Percentiles rank a stretch among this genome's conserved stretches.
These are phyloP conservation scores for Xanthorhoe spadicearia DNA, from an alignment of 2,888 invertebrate genomes.

Conservation along the genomic window DNA sequence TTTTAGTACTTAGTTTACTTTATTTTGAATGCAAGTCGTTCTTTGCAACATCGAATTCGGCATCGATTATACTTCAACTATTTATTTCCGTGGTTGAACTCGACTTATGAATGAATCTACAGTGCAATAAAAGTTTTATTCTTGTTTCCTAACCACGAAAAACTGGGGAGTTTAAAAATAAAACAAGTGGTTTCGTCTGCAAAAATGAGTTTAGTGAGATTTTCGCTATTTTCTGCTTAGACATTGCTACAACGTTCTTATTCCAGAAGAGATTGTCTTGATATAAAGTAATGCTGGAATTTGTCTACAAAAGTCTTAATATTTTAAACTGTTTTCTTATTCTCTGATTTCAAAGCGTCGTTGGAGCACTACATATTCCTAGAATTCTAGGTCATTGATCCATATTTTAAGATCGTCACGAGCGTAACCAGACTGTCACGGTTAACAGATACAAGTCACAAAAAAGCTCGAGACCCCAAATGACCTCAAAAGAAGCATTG, in stretches of 20 bases:
- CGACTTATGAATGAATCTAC: slow-evolving; percentile 26
- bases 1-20: neutral
- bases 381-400: slow-evolving; percentile 3
- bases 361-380: neutral
- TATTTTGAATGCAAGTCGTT: neutral
- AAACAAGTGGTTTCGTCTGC: neutral
- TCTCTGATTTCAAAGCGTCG: neutral
- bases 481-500: neutral
- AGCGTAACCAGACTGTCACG: slow-evolving; percentile 8
- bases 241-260: too few species aligned
- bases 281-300: neutral
- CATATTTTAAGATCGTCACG: neutral
- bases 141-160: slow-evolving; percentile 13
- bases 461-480: neutral
- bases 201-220: neutral
- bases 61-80: neutral
- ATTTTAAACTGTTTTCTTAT: neutral
- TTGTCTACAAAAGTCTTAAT: too few species aligned
- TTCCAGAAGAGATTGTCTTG: neutral
- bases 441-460: neutral
- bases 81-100: slow-evolving; percentile 6
- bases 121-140: slow-evolving; percentile 35
- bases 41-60: neutral
- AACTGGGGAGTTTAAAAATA: neutral
- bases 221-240: neutral